Base-by-base conservation (phyloP, 2,888 invertebrate genomes). In the Hofmannophila pseudospretella region DNA sequence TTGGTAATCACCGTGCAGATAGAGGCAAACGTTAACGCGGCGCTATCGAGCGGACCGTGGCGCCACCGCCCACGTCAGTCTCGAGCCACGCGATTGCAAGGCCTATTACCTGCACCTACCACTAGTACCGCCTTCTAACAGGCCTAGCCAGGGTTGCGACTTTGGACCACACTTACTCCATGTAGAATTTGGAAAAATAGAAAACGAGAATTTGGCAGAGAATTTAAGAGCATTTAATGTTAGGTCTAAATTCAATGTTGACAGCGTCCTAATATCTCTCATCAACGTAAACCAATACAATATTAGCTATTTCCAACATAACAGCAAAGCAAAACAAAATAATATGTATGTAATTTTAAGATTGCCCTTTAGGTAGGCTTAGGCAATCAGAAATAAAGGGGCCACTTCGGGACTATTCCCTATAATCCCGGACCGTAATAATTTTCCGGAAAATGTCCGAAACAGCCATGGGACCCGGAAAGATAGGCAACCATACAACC, bases 21-120 rank as follows among this genome's bases (percentile, higher is more conserved):
- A 39, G 36, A 36, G 51, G 42, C 62, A 57, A 59, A 5, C 52
- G 51, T 51, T 54, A 54, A 54, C 32, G 13, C 22, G 16, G 55
- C 48, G 42, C 41, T 58, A 63, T 62, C 60, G 51, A 52, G 54
- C 45, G 44, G 46, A 48, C 45, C 41, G 41, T 54, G 68, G 68
- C 68, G 68, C 68, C 68, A 53, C 57, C 68, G 64, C 68, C 68
- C 64, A 68, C 68, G 50, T 45, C 20, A 43, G 66, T 60, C 66
- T 58, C 56, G 57, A 43, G 41, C 34, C 47, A 44, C 52, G 51
- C 58, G 49, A 58, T 59, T 54, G 64, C 62, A 54, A 49, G 54
- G 42, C 53, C 54, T 65, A 60, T 69, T 42, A 44, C 35, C 31
- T 50, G 51, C 54, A 59, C 54, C 58, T 53, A 64, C 49, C 54